Percentiles rank a stretch among this genome's conserved stretches.
Conservation (phyloP, 2,797 vertebrate species). For the Capromys pilorides region DNA sequence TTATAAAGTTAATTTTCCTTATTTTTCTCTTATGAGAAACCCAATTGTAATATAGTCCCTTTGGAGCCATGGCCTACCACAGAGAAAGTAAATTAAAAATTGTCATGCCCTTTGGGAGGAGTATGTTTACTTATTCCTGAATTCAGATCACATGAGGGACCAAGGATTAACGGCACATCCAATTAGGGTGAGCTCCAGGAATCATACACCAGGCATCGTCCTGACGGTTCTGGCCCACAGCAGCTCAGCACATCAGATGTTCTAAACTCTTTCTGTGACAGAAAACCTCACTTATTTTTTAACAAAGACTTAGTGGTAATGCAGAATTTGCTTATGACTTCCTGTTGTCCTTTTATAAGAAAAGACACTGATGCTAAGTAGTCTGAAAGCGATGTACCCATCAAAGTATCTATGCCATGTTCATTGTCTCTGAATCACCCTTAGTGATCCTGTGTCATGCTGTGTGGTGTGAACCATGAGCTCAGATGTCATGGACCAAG, state of each 20-base stretch:
- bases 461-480: not conserved
- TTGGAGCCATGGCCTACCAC: slow-evolving; percentile 45
- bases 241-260: not conserved
- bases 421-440: not conserved
- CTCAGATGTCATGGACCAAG: not conserved
- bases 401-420: not conserved
- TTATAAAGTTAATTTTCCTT: not conserved
- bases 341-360: not conserved
- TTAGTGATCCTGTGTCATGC: not conserved
- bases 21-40: slow-evolving; percentile 57
- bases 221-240: not conserved
- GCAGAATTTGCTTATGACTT: not conserved
- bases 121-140: slow-evolving; percentile 48
- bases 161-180: slow-evolving; percentile 56
- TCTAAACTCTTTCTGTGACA: not conserved
- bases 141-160: slow-evolving; percentile 58
- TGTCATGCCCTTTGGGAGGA: slow-evolving; percentile 52
- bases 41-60: slow-evolving; percentile 36
- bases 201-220: not conserved
- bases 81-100: slow-evolving; percentile 75
- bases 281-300: not conserved
- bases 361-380: not conserved
- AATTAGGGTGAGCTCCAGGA: slow-evolving; percentile 23
- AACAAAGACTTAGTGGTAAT: not conserved
- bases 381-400: not conserved